phyloP scores from a whole-genome alignment of 2,888 invertebrate species.

The Rotaria macrura region DNA sequence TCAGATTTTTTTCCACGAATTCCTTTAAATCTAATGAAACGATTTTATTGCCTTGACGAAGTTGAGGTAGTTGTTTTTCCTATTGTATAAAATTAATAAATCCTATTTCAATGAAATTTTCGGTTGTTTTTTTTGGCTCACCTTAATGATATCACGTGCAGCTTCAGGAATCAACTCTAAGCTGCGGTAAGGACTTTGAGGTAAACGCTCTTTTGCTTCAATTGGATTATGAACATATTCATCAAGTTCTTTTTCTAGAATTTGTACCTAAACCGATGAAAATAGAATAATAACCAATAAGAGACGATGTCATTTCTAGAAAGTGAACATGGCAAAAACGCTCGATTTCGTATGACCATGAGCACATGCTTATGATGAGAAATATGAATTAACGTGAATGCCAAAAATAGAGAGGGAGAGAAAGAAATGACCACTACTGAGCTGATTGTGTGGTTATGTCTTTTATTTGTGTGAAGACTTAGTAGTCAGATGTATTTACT shows the following conservation, averaged over 20 bases:
- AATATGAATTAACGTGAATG: no score
- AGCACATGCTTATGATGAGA: no score
- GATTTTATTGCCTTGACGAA: background rate
- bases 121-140: no score
- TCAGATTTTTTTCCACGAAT: background rate
- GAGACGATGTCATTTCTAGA: no score
- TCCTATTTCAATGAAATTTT: background rate
- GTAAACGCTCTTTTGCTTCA: background rate
- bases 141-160: background rate
- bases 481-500: no score
- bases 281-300: background rate
- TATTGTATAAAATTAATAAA: background rate
- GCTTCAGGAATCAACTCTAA: slow-evolving; percentile 17
- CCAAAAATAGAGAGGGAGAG: no score
- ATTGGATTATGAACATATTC: background rate
- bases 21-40: background rate
- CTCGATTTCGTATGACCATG: no score
- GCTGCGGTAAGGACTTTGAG: background rate
- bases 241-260: background rate
- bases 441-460: no score
- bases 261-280: background rate
- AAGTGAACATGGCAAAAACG: no score
- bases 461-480: no score
- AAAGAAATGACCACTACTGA: no score
- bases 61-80: background rate